These are phyloP conservation scores for Ciconia nigra DNA, from an alignment of 2,797 vertebrate species.

Conservation along the genomic window DNA sequence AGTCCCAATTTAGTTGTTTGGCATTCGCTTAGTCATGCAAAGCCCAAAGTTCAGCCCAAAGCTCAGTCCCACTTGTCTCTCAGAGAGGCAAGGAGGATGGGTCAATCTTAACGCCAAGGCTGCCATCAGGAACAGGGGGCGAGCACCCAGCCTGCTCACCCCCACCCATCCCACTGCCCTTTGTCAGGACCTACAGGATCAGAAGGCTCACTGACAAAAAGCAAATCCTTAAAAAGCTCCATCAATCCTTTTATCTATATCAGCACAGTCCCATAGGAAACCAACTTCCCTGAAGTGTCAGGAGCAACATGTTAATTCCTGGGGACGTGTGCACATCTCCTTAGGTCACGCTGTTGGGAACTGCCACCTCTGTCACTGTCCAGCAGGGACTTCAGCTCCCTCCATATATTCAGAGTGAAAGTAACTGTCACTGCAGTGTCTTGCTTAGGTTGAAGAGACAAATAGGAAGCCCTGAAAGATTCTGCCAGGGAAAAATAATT, in stretches of 20 bases:
- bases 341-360: not conserved
- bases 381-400: not conserved
- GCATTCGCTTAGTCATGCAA: not conserved
- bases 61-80: not conserved
- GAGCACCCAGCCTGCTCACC: not conserved
- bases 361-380: not conserved
- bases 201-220: not conserved
- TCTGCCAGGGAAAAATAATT: not conserved
- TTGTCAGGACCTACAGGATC: not conserved
- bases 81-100: not conserved
- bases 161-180: not conserved
- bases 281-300: not conserved
- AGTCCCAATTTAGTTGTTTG: not conserved
- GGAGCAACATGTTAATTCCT: not conserved
- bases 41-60: not conserved
- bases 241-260: not conserved
- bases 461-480: not conserved
- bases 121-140: fast-evolving
- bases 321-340: not conserved
- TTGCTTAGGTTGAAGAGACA: not conserved
- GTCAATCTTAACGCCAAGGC: not conserved
- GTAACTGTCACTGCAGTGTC: not conserved
- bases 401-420: not conserved
- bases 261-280: not conserved
- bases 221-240: not conserved